Evolutionary conservation across 1,140 invertebrate genomes (phyloP), one percentile per base, ranked within the genome.

Genomic region (Dendroctonus ponderosae): DNA sequence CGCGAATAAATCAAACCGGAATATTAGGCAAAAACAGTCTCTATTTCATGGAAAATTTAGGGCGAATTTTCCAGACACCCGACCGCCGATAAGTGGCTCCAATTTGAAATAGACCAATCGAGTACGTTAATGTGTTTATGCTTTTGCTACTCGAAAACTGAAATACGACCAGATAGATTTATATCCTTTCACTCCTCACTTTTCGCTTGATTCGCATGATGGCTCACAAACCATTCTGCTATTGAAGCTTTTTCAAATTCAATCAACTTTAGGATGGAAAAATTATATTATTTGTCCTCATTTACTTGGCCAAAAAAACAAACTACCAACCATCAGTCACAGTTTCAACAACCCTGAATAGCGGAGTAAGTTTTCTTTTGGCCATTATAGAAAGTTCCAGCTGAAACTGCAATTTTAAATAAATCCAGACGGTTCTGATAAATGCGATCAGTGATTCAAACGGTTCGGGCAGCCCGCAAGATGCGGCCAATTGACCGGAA

Each of bases 401-500:
- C 26, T 1, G 26, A 26, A 26, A 26, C 26, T 26, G 26, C 43
- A 46, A 46, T 46, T 12, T 46, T 12, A 12, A 1, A 12, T 4
- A 12, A 12, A 9, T 9, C n/a, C 43, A 8, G 43, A 46, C 43
- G 1, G 8, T 46, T 12, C 43, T 51, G 56, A 58, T 58, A 58
- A 46, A 58, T 43, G 12, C 14, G 56, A 58, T 58, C 56, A 46
- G 7, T 11, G 42, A 58, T 58, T 61, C 58, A 61, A 50, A 61
- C 6, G 8, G 58, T 6, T 40, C 26, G 7, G 11, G 41, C 15
- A 11, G 40, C 15, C 12, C 48, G 64, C 53, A 59, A 56, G 54
- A 66, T 66, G 39, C 6, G 46, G 46, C 50, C 66, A 67, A 67
- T 67, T 67, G 66, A 67, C 66, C 66, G 58, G 66, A 67, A 67